These are phyloP conservation scores for Diploptera punctata DNA, from an alignment of 2,888 invertebrate genomes.

Conservation along the genomic window DNA sequence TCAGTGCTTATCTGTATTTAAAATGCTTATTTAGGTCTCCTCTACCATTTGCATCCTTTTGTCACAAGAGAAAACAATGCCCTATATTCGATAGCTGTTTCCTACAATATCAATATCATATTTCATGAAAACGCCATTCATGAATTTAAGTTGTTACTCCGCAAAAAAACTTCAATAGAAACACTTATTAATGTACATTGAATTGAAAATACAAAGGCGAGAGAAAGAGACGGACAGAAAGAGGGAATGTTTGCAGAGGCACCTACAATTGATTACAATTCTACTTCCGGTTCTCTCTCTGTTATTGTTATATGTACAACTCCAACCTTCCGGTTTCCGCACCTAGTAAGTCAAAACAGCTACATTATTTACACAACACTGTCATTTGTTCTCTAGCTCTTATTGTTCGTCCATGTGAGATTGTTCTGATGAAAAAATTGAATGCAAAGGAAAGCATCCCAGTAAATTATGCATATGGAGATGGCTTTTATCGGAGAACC, in stretches of 20 bases:
- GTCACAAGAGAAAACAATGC: too few species aligned
- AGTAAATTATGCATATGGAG: not conserved
- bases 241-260: not conserved
- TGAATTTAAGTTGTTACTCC: too few species aligned
- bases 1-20: too few species aligned
- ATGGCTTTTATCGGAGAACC: not conserved
- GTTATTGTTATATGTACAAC: conserved; percentile 13
- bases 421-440: not conserved
- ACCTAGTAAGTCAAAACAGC: conserved; percentile 19
- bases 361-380: conserved; percentile 7
- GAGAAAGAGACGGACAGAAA: not conserved
- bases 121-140: too few species aligned
- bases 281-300: not conserved
- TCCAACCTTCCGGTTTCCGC: conserved; percentile 20
- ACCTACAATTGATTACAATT: conserved; percentile 13
- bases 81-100: too few species aligned
- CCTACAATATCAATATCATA: too few species aligned
- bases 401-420: not conserved
- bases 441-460: not conserved
- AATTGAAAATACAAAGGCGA: not conserved
- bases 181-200: not conserved
- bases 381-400: not conserved
- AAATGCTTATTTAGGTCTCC: too few species aligned
- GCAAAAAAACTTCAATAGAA: not conserved
- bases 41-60: too few species aligned